Conservation (phyloP, 2,113 vertebrate species). For the Panthera leo region DNA sequence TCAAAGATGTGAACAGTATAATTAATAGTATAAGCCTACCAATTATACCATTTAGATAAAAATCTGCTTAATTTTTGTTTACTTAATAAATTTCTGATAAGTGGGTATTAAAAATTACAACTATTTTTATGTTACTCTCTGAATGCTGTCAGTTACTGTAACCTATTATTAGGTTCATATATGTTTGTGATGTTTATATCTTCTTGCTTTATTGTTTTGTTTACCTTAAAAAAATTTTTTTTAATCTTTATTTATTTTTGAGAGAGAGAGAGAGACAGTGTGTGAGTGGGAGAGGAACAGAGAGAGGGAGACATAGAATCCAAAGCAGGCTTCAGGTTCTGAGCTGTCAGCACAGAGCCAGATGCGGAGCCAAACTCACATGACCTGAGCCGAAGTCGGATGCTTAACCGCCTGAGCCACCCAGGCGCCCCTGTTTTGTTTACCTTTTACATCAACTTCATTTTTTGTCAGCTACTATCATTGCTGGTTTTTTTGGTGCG, state of each 20-base stretch:
- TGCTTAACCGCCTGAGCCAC: too few relatives aligned
- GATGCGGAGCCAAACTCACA: too few relatives aligned
- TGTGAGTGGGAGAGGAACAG: too few relatives aligned
- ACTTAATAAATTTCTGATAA: background rate
- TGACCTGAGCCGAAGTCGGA: too few relatives aligned
- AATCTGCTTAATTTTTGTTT: background rate
- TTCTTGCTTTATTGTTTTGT: background rate
- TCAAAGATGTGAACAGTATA: background rate
- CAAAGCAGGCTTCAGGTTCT: too few relatives aligned
- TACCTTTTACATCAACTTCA: background rate
- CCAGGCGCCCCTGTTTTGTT: background rate
- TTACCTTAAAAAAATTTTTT: background rate
- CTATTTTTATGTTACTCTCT: background rate
- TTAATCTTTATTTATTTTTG: too few relatives aligned
- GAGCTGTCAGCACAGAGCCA: too few relatives aligned
- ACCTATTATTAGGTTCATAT: background rate
- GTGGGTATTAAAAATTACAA: background rate
- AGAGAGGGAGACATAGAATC: too few relatives aligned
- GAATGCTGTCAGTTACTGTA: background rate
- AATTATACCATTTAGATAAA: slow-evolving; percentile 12
- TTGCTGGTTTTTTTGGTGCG: background rate
- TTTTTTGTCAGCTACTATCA: background rate
- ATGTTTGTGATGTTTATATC: background rate
- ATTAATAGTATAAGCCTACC: background rate
- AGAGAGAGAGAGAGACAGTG: too few relatives aligned